A percentile compares a stretch with the other conserved stretches of the same genome.
Conservation (phyloP, 2,888 invertebrate species). For the Neria commutata region DNA sequence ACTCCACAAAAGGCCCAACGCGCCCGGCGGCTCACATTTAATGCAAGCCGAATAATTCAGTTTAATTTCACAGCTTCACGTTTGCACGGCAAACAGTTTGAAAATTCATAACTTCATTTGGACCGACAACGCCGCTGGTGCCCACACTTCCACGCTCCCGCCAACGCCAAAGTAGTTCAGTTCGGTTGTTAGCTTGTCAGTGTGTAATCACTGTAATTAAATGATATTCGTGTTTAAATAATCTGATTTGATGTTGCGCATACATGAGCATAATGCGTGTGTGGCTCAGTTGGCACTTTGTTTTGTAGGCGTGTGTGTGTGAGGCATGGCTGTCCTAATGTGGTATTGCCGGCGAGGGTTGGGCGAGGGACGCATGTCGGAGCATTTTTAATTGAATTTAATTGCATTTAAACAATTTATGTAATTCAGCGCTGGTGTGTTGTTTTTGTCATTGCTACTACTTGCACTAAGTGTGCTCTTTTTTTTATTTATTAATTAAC, state of each 20-base stretch:
- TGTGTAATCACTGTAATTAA: neutral
- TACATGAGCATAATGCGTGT: too few relatives aligned
- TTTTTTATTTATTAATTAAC: too few relatives aligned
- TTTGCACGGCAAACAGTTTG: neutral
- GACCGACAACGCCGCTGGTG: neutral
- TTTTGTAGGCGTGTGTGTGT: neutral
- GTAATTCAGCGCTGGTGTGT: neutral
- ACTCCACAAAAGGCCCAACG: too few relatives aligned
- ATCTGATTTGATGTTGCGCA: neutral
- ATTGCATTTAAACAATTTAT: neutral
- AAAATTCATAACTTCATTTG: neutral
- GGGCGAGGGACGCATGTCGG: neutral
- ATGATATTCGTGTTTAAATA: neutral
- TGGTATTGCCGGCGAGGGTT: neutral
- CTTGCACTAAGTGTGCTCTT: too few relatives aligned
- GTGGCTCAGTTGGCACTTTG: neutral
- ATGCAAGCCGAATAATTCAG: too few relatives aligned
- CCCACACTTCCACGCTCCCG: neutral
- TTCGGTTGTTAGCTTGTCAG: neutral
- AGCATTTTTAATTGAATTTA: neutral
- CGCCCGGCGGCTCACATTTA: too few relatives aligned
- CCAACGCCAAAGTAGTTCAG: neutral
- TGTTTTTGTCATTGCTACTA: too few relatives aligned
- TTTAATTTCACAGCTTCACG: too few relatives aligned
- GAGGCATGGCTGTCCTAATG: neutral